Base-by-base conservation (phyloP, 2,113 vertebrate species). In the Malurus cyaneus region DNA sequence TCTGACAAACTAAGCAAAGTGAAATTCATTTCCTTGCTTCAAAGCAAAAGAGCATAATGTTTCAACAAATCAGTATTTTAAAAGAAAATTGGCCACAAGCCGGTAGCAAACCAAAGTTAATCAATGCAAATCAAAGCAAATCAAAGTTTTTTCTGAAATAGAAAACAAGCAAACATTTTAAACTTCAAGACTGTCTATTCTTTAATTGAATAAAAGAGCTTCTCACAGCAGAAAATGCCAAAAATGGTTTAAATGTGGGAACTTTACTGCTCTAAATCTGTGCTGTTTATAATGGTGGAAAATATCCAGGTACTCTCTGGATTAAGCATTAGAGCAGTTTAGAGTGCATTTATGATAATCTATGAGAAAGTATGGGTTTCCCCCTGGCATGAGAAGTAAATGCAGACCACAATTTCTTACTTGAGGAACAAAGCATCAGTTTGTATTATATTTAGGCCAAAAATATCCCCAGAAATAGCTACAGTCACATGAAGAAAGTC, bases 311-410 rank as follows among this genome's bases (percentile, higher is more conserved):
- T 80, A 92, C 59, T 83, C 62, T 79, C 77, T 61, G 39, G 66
- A 85, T 88, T 92, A 86, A 72, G 47, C 32, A n/a, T 65, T 73
- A 88, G 31, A 86, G 46, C 31, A 83, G n/a, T 86, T 89, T 70
- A 54, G 42, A 73, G n/a, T 59, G 59, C 23, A 62, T 80, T 96
- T 73, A 77, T 66, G n/a, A 73, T 80, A 93, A 94, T 83, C 67
- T 32, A 78, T 31, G n/a, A 77, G 60, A 80, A 94, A 49, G 20
- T 57, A 74, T 65, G 31, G 21, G 32, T 95, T 80, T 96, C 85
- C 46, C 82, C 73, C 79, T 66, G 62, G 46, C 52, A 80, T 20
- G 2, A 90, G 93, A 86, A 85, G 76, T 41, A 89, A 95, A 80
- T 32, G 21, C 46, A 83, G 67, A 73, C 26, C 4, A 1, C 56